phyloP scores from a whole-genome alignment of 2,888 invertebrate species.

The Leptopilina syphax region DNA sequence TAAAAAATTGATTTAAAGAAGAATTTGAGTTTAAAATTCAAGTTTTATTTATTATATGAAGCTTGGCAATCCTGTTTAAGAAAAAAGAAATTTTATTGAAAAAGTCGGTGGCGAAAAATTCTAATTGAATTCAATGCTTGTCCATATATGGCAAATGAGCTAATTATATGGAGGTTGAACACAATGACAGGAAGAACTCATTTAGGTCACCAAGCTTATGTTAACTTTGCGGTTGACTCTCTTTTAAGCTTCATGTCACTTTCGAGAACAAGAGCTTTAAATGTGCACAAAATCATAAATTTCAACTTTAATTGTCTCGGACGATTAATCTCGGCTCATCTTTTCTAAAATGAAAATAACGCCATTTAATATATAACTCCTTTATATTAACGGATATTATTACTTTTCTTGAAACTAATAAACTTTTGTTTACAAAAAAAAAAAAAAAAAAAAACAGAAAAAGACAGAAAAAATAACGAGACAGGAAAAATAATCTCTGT shows the following conservation, averaged over 20 bases:
- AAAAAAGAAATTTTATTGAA: no score
- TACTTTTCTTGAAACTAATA: no score
- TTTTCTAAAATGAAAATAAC: background rate
- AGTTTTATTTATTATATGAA: no score
- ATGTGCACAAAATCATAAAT: conserved; percentile 26
- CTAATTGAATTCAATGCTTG: background rate
- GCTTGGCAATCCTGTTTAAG: no score
- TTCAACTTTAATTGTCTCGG: conserved; percentile 1
- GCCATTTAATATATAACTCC: background rate
- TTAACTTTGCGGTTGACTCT: conserved; percentile 3
- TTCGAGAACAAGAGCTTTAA: background rate
- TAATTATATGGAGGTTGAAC: background rate
- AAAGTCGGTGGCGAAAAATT: background rate
- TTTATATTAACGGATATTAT: background rate
- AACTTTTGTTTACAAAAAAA: background rate
- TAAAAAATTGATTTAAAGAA: no score
- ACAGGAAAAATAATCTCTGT: no score
- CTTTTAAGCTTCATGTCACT: conserved; percentile 16
- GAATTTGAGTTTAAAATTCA: no score
- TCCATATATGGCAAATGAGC: background rate
- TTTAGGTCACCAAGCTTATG: conserved; percentile 1
- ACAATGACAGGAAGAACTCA: background rate
- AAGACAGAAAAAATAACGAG: no score
- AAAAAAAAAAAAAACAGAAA: background rate
- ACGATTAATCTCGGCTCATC: background rate